These are phyloP conservation scores for Smittia sp. DNA, from an alignment of 2,888 invertebrate genomes.

Conservation along the genomic window DNA sequence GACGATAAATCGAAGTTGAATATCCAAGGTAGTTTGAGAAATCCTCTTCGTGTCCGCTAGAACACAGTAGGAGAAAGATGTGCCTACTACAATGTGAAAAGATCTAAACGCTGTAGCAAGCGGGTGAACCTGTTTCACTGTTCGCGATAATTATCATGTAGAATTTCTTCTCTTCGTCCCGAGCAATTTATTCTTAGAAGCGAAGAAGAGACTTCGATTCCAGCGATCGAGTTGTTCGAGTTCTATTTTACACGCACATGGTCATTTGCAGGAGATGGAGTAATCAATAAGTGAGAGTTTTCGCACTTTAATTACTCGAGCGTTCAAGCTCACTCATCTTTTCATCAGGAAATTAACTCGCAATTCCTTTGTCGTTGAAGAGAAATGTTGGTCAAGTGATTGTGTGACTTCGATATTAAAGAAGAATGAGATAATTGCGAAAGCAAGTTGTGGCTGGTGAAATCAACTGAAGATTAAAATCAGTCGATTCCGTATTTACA, in stretches of 20 bases:
- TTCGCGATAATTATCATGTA: conserved; percentile 29
- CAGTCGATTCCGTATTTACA: no score
- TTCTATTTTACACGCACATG: conserved; percentile 19
- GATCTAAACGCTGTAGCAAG: conserved; percentile 33
- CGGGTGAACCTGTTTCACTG: conserved; percentile 34
- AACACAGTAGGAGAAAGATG: not conserved
- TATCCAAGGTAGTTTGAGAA: no score
- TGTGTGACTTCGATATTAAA: no score
- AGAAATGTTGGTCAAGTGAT: no score
- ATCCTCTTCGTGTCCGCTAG: no score
- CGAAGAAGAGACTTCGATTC: conserved; percentile 17
- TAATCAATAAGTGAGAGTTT: not conserved
- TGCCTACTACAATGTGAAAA: not conserved
- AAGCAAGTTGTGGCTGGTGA: no score
- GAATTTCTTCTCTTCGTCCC: conserved; percentile 19
- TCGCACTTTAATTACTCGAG: not conserved
- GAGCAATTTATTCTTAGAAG: conserved; percentile 35
- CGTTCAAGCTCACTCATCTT: no score
- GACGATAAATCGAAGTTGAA: no score
- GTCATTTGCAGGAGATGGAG: not conserved
- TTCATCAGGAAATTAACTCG: no score
- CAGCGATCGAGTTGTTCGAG: conserved; percentile 20
- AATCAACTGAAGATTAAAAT: no score
- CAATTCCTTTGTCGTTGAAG: no score
- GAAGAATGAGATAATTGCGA: no score